Percentiles rank a stretch among this genome's conserved stretches.
Evolutionary conservation across 2,888 invertebrate species (phyloP).

Genomic region (Aporophyla nigra): DNA sequence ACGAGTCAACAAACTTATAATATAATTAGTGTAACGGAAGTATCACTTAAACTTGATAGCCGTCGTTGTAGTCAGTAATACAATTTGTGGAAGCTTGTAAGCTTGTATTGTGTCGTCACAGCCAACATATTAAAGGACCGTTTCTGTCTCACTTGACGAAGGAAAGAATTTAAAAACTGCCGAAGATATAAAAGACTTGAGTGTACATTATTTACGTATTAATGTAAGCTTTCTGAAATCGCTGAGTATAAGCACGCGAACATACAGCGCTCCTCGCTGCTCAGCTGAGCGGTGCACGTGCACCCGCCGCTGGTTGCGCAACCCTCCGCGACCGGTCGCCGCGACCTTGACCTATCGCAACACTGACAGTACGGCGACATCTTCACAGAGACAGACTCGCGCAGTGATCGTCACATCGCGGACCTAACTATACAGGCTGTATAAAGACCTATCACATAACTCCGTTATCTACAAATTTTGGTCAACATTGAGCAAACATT

Average conservation of each 20-base stretch:
- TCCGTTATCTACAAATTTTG: not conserved
- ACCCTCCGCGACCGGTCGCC: constrained; percentile 8
- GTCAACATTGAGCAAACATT: too few species aligned
- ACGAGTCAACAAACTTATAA: constrained; percentile 2
- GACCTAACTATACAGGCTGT: not conserved
- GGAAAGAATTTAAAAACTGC: not conserved
- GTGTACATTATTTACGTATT: not conserved
- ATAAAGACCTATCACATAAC: not conserved
- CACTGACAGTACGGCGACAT: not conserved
- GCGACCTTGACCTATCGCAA: constrained; percentile 31
- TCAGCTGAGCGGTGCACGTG: constrained; percentile 6
- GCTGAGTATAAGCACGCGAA: not conserved
- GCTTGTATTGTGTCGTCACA: not conserved
- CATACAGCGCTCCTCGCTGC: too few species aligned
- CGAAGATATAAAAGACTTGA: not conserved
- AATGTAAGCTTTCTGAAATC: not conserved
- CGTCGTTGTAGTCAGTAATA: not conserved
- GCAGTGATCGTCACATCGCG: not conserved
- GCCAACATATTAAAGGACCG: not conserved
- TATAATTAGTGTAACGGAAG: constrained; percentile 2
- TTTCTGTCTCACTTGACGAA: not conserved
- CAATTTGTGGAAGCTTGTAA: not conserved
- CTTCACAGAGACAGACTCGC: not conserved
- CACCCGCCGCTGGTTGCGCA: constrained; percentile 4
- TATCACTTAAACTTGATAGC: not conserved